These are phyloP conservation scores for Drosophila meridiana DNA, from an alignment of 2,888 invertebrate genomes.

Conservation along the genomic window DNA sequence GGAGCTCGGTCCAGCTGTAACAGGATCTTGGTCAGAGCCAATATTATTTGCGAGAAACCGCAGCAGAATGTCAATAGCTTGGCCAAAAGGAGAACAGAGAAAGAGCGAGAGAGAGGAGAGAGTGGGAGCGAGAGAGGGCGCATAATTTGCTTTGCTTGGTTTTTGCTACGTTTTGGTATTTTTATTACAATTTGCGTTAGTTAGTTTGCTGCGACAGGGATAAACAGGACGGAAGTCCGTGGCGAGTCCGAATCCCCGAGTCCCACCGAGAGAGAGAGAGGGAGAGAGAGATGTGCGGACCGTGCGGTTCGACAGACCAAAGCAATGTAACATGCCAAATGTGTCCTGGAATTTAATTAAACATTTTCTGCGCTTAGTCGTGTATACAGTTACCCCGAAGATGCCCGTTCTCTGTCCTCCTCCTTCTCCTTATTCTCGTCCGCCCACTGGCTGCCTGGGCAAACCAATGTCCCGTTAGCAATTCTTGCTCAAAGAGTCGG, in stretches of 20 bases:
- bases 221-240: constrained; percentile 40
- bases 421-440: no score
- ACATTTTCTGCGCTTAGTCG: constrained; percentile 81
- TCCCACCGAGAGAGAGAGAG: constrained; percentile 6
- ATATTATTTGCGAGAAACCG: constrained; percentile 43
- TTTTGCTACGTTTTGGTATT: constrained; percentile 79
- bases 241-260: not conserved
- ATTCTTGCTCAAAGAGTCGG: constrained; percentile 33
- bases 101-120: not conserved
- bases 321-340: constrained; percentile 81
- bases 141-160: constrained; percentile 81
- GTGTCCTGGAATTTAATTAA: constrained; percentile 82
- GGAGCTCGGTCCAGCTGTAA: not conserved
- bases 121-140: not conserved
- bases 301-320: constrained; percentile 64
- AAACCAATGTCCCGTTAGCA: constrained; percentile 50
- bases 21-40: constrained; percentile 18
- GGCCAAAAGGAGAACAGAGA: not conserved
- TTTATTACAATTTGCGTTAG: constrained; percentile 80
- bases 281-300: constrained; percentile 20
- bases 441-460: not conserved
- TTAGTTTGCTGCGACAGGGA: constrained; percentile 50
- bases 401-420: constrained; percentile 3
- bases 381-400: constrained; percentile 63
- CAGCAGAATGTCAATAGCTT: constrained; percentile 73